phyloP scores from a whole-genome alignment of 2,888 invertebrate genomes.

The Agrilus cyanescens region DNA sequence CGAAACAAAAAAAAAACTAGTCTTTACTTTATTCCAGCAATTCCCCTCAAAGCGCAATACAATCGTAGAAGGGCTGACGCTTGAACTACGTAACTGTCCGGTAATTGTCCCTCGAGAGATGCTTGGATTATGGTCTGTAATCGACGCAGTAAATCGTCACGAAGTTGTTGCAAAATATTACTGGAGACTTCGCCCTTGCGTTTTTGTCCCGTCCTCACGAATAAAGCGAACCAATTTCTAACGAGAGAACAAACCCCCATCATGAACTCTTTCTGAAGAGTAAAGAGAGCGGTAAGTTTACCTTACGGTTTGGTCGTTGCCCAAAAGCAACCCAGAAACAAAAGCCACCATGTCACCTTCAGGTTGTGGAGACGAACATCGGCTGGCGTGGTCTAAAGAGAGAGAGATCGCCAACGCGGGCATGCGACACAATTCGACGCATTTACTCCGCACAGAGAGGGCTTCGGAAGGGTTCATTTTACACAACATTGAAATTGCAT shows the following conservation, averaged over 20 bases:
- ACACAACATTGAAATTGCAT: slow-evolving; percentile 69
- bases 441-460: slow-evolving; percentile 71
- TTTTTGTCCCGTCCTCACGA: slow-evolving; percentile 78
- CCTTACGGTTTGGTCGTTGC: slow-evolving; percentile 72
- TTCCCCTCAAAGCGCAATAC: slow-evolving; percentile 85
- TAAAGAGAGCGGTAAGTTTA: slow-evolving; percentile 4
- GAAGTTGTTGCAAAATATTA: slow-evolving; percentile 53
- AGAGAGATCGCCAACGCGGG: slow-evolving; percentile 79
- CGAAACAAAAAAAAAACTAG: neutral
- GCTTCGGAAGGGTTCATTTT: slow-evolving; percentile 84
- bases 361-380: slow-evolving; percentile 19
- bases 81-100: slow-evolving; percentile 61
- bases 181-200: slow-evolving; percentile 63
- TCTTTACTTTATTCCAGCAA: slow-evolving; percentile 77
- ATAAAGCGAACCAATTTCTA: slow-evolving; percentile 85
- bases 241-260: neutral
- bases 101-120: slow-evolving; percentile 47
- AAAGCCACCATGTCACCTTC: slow-evolving; percentile 36
- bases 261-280: neutral
- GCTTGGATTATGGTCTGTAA: slow-evolving; percentile 53
- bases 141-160: slow-evolving; percentile 65
- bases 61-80: slow-evolving; percentile 82
- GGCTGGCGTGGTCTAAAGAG: slow-evolving; percentile 51
- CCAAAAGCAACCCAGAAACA: slow-evolving; percentile 73
- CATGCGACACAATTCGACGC: slow-evolving; percentile 80